A percentile compares a stretch with the other conserved stretches of the same genome.
phyloP scores from a whole-genome alignment of 2,113 vertebrate species.

The Ascaphus truei region DNA sequence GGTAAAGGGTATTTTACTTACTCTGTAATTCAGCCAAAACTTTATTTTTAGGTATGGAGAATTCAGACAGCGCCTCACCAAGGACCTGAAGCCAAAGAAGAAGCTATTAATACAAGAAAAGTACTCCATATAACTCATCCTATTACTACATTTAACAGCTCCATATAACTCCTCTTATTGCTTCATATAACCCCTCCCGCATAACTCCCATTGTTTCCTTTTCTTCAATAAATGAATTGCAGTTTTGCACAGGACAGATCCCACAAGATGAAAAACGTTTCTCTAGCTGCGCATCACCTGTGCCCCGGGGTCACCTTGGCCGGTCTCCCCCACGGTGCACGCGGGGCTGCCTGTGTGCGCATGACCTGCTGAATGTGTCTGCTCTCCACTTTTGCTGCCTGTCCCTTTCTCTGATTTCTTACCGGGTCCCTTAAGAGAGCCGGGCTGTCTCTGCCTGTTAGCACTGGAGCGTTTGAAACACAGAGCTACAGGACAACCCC shows the following conservation, averaged over 20 bases:
- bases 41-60: constrained; percentile 47
- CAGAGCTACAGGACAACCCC: neutral
- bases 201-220: too few species aligned
- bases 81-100: constrained; percentile 42
- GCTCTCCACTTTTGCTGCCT: neutral
- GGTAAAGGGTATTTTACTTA: constrained; percentile 40
- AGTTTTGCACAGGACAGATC: too few species aligned
- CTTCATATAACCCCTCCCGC: too few species aligned
- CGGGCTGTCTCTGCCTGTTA: constrained; percentile 17
- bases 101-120: neutral
- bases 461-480: neutral
- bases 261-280: too few species aligned
- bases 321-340: too few species aligned
- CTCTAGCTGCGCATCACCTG: too few species aligned
- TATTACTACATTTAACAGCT: too few species aligned
- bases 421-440: neutral
- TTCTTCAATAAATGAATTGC: too few species aligned
- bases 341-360: too few species aligned
- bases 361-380: neutral
- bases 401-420: neutral
- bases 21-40: constrained; percentile 45
- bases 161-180: too few species aligned
- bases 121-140: too few species aligned
- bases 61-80: constrained; percentile 50
- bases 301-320: too few species aligned